Conservation (phyloP, 2,113 vertebrate genomes). For the Sinocyclocheilus anshuiensis region DNA sequence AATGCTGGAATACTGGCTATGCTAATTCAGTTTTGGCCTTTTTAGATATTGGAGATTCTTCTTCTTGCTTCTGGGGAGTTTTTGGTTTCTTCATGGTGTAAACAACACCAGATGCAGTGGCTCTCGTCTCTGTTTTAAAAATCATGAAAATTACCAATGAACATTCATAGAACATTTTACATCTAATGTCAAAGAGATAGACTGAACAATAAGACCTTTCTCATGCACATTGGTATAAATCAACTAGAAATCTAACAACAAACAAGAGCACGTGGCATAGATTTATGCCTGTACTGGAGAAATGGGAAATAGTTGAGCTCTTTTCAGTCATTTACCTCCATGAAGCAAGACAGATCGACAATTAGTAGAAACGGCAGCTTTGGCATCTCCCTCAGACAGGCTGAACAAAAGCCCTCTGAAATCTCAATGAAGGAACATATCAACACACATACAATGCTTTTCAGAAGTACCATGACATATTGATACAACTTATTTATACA, state of each 20-base stretch:
- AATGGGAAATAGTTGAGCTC: neutral
- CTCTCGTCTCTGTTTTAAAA: constrained; percentile 50
- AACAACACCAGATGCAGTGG: constrained; percentile 52
- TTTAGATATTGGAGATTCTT: constrained; percentile 67
- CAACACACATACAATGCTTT: neutral
- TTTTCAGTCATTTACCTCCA: constrained; percentile 76
- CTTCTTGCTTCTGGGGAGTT: constrained; percentile 28
- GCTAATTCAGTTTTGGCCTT: constrained; percentile 66
- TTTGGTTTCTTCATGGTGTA: constrained; percentile 45
- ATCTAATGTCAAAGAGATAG: neutral
- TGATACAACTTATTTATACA: neutral
- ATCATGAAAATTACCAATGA: neutral
- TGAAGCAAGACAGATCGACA: constrained; percentile 85
- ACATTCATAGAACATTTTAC: neutral
- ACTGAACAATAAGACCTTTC: neutral
- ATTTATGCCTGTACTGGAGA: neutral
- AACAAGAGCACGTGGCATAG: neutral
- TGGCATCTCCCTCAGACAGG: constrained; percentile 82
- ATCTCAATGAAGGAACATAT: constrained; percentile 71
- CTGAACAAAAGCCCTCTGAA: constrained; percentile 88
- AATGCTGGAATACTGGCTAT: constrained; percentile 48
- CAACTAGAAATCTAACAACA: neutral
- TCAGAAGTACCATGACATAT: neutral
- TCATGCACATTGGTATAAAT: neutral
- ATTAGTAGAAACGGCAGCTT: constrained; percentile 85